Conservation (phyloP, 2,113 vertebrate genomes). For the Malurus melanocephalus region DNA sequence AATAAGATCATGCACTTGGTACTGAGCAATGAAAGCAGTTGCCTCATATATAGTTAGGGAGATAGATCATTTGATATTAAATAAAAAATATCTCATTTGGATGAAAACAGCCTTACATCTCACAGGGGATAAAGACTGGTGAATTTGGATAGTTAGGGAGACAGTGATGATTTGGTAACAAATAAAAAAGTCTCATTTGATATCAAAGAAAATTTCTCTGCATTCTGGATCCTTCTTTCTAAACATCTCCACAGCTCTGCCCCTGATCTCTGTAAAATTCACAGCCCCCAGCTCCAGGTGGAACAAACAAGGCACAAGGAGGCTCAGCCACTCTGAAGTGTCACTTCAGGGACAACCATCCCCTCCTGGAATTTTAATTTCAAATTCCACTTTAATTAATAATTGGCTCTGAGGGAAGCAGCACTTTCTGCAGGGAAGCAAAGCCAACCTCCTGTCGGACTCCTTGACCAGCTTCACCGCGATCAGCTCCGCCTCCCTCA, state of each 20-base stretch:
- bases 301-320: neutral
- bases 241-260: neutral
- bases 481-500: slow-evolving; percentile 89
- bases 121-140: neutral
- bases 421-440: neutral
- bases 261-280: neutral
- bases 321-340: neutral
- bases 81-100: neutral
- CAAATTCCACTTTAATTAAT: no score
- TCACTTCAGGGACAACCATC: neutral
- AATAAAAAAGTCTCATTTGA: neutral
- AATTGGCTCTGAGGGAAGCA: no score
- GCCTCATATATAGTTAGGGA: neutral
- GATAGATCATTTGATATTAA: neutral
- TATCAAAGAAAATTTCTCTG: neutral
- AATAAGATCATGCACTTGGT: neutral
- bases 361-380: neutral
- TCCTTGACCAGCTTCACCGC: slow-evolving; percentile 90
- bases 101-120: neutral
- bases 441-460: slow-evolving; percentile 83
- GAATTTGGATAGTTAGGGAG: neutral
- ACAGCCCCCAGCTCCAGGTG: neutral
- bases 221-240: neutral
- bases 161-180: neutral
- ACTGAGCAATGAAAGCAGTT: neutral